Evolutionary conservation across 2,797 vertebrate species (phyloP).

Genomic region (Microctenopoma stevenorrisi): DNA sequence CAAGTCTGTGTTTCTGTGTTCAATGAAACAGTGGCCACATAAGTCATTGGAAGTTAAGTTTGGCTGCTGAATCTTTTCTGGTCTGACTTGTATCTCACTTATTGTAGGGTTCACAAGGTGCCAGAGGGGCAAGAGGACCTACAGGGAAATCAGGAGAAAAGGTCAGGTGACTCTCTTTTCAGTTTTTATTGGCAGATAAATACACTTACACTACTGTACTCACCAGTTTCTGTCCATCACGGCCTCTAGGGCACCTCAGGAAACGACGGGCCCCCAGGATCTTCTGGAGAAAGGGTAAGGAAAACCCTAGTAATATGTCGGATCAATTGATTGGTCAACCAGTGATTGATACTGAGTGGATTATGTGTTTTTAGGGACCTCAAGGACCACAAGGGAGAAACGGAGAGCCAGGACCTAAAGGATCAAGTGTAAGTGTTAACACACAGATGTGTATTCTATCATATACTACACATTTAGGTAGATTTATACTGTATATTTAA

Average conservation of each 20-base stretch:
- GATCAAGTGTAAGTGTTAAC: slow-evolving; percentile 88
- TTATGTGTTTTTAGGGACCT: slow-evolving; percentile 86
- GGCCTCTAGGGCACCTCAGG: slow-evolving; percentile 89
- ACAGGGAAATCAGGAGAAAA: slow-evolving; percentile 97
- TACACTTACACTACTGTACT: not conserved
- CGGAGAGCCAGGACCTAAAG: slow-evolving; percentile 96
- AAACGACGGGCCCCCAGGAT: slow-evolving; percentile 91
- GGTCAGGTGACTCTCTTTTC: slow-evolving; percentile 78
- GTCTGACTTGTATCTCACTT: slow-evolving; percentile 21
- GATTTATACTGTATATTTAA: too few species aligned
- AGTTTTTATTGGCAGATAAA: slow-evolving; percentile 1
- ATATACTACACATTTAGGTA: not conserved
- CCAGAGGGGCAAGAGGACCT: slow-evolving; percentile 90
- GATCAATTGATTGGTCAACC: not conserved
- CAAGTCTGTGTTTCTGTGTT: too few species aligned
- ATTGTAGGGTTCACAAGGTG: slow-evolving; percentile 91
- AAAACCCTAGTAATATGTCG: not conserved
- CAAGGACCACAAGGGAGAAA: slow-evolving; percentile 94
- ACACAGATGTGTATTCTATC: not conserved
- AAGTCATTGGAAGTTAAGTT: not conserved
- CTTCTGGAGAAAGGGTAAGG: slow-evolving; percentile 92
- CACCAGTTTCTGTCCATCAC: not conserved
- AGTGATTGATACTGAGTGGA: not conserved
- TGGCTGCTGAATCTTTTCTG: not conserved
- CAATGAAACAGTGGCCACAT: too few species aligned